Evolutionary conservation across 2,113 vertebrate species (phyloP).

Genomic region (Hyperoodon ampullatus): DNA sequence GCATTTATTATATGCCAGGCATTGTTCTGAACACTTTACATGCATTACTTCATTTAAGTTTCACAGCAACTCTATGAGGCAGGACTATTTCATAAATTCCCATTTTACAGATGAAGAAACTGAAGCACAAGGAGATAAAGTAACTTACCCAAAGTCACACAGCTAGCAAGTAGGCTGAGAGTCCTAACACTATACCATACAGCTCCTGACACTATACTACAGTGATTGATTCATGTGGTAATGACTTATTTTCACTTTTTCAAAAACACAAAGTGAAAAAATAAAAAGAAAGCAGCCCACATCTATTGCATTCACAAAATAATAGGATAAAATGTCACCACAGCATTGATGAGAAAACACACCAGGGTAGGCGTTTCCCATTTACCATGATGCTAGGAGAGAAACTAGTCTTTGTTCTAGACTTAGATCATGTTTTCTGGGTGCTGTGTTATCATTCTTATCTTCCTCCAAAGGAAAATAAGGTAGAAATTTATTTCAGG

Average conservation of each 20-base stretch:
- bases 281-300: not conserved
- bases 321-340: not conserved
- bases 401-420: not conserved
- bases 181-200: not conserved
- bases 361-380: not conserved
- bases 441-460: not conserved
- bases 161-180: not conserved
- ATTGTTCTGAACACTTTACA: not conserved
- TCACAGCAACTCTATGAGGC: not conserved
- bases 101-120: not conserved
- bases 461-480: constrained; percentile 28
- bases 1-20: not conserved
- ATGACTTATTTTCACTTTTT: not conserved
- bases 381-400: not conserved
- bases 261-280: not conserved
- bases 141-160: not conserved
- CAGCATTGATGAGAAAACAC: not conserved
- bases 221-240: not conserved
- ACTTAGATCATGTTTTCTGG: constrained; percentile 7
- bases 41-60: not conserved
- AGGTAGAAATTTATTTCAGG: constrained; percentile 20
- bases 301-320: not conserved
- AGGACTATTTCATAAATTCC: not conserved
- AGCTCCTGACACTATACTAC: not conserved
- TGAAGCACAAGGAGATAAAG: not conserved